Base-by-base conservation (phyloP, 2,888 invertebrate species). In the Heteromyza rotundicornis region DNA sequence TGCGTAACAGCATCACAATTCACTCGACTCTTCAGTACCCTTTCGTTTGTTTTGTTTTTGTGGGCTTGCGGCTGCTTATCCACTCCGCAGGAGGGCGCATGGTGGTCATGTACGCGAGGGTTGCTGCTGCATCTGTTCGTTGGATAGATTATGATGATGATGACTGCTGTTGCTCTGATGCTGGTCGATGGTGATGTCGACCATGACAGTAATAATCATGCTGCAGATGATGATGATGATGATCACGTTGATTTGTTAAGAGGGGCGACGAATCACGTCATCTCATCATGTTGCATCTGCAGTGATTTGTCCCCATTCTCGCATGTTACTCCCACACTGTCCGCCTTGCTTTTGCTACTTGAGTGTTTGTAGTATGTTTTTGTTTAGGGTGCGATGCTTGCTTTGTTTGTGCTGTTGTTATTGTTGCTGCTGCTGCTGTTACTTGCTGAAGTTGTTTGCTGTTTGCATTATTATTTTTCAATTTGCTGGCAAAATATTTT, bases 381-480 rank as follows among this genome's bases (percentile, higher is more conserved):
- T n/a, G n/a, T n/a, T n/a, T n/a, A n/a, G n/a, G n/a, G n/a, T n/a
- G n/a, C n/a, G n/a, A n/a, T n/a, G n/a, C n/a, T n/a, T n/a, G n/a
- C n/a, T n/a, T n/a, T n/a, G n/a, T n/a, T n/a, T n/a, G n/a, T n/a
- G n/a, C n/a, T n/a, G n/a, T n/a, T n/a, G n/a, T n/a, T n/a, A n/a
- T n/a, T n/a, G n/a, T n/a, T n/a, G n/a, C n/a, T n/a, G n/a, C n/a
- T n/a, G n/a, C n/a, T n/a, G n/a, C n/a, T n/a, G n/a, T n/a, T n/a
- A n/a, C n/a, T n/a, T 47, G 47, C 14, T 47, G 2, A 47, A 19
- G 47, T n/a, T n/a, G 47, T 19, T 8, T 20, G 17, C 19, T 40
- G 17, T 47, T 47, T 47, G 47, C 47, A 19, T 47, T 47, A 47
- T 47, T 47, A 20, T 47, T 47, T 47, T 47, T 47, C 47, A 17